Percentiles rank a stretch among this genome's conserved stretches.
Conservation (phyloP, 2,113 vertebrate species). For the Corydoras sp. region DNA sequence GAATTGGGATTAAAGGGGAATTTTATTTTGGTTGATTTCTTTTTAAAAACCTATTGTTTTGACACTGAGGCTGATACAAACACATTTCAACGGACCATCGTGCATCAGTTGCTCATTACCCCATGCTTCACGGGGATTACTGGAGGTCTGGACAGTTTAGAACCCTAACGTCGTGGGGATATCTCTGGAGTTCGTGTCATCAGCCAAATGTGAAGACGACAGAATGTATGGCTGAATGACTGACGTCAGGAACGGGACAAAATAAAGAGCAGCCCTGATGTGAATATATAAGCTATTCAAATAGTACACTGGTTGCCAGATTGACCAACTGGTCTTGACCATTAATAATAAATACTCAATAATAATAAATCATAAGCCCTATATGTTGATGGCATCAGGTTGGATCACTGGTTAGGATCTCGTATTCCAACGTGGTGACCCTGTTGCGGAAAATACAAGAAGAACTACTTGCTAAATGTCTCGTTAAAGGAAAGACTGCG, state of each 20-base stretch:
- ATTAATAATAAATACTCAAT: background rate
- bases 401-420: background rate
- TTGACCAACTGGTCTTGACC: background rate
- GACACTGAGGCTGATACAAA: too few species aligned
- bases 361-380: too few species aligned
- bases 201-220: background rate
- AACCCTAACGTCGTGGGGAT: background rate
- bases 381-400: too few species aligned
- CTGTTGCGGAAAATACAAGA: background rate
- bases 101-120: too few species aligned
- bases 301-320: background rate
- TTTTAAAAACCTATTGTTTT: too few species aligned
- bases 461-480: constrained; percentile 1
- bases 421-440: background rate
- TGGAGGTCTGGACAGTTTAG: background rate
- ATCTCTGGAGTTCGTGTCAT: background rate
- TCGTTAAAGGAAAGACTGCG: constrained; percentile 12
- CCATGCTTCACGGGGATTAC: background rate
- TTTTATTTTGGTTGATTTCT: too few species aligned
- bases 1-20: too few species aligned
- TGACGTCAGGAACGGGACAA: background rate
- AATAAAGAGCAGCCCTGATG: too few species aligned
- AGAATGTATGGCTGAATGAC: background rate
- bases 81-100: too few species aligned
- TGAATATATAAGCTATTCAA: too few species aligned